Base-by-base conservation (phyloP, 2,113 vertebrate genomes). In the Sciurus niger region DNA sequence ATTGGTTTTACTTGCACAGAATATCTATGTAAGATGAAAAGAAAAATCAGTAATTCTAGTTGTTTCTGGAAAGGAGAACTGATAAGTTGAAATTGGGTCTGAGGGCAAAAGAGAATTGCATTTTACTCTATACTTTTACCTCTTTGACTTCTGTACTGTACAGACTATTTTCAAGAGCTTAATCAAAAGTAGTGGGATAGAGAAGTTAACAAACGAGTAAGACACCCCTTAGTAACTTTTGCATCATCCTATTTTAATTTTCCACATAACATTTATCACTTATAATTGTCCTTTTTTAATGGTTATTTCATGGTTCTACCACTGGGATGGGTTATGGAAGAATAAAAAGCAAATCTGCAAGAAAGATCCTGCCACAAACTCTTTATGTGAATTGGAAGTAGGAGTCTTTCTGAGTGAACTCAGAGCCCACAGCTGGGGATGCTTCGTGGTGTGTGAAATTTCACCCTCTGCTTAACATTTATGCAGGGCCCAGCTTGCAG, bases 401-500 rank as follows among this genome's bases (percentile, higher is more conserved):
- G 22, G 13, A 34, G 28, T 53, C 8, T 63, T 30, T 9, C 25
- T 25, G 20, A 65, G 37, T 8, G 22, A 20, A 14, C 5, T 1
- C 10, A 32, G 43, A 8, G 12, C 24, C 2, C 30, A 22, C 0
- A 65, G 34, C 0, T 13, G 55, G 37, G 30, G 18, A 40, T n/a
- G 28, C 24, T 5, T 58, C 1, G 14, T 32, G 24, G n/a, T 16
- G 3, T 34, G 12, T 25, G 12, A 18, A 40, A 30, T 18, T 18
- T 72, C 79, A 28, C 6, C 12, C 9, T 1, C 0, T 2, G 8
- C 40, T 67, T 24, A 25, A 20, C 16, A 76, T 3, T 46, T 16
- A 16, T 0, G 0, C 14, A 32, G 63, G 6, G 40, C 40, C 24
- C 0, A 0, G 12, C 14, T 14, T 2, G 2, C n/a, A 72, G 76